These are phyloP conservation scores for Sebastes schlegelii DNA, from an alignment of 2,113 vertebrate species.

Conservation along the genomic window DNA sequence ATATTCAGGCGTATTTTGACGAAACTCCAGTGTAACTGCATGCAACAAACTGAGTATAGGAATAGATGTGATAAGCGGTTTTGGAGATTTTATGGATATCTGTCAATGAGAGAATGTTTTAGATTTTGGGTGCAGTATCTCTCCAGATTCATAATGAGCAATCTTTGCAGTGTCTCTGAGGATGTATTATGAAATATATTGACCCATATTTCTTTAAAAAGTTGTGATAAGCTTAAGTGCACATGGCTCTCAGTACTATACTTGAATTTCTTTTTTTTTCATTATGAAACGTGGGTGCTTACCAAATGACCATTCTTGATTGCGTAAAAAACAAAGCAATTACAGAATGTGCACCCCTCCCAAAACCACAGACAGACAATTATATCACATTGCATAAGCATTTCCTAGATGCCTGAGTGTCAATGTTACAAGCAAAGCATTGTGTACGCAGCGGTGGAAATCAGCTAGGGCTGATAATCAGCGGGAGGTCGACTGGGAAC, in stretches of 20 bases:
- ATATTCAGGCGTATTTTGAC: neutral
- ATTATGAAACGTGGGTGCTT: neutral
- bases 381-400: conserved; percentile 23
- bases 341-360: conserved; percentile 21
- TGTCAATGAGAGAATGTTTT: neutral
- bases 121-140: neutral
- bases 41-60: neutral
- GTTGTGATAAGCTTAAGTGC: neutral
- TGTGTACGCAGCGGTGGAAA: conserved; percentile 49
- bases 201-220: neutral
- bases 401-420: conserved; percentile 52
- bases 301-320: neutral
- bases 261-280: neutral
- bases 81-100: neutral
- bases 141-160: neutral
- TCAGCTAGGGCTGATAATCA: conserved; percentile 58
- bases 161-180: neutral
- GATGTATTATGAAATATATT: neutral
- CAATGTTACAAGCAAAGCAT: conserved; percentile 60
- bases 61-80: neutral
- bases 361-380: conserved; percentile 41
- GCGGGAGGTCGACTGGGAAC: conserved; percentile 53
- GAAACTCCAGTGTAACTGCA: neutral
- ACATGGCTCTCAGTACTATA: neutral
- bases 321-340: conserved; percentile 5